Base-by-base conservation (phyloP, 2,888 invertebrate species). In the Brenthis daphne region DNA sequence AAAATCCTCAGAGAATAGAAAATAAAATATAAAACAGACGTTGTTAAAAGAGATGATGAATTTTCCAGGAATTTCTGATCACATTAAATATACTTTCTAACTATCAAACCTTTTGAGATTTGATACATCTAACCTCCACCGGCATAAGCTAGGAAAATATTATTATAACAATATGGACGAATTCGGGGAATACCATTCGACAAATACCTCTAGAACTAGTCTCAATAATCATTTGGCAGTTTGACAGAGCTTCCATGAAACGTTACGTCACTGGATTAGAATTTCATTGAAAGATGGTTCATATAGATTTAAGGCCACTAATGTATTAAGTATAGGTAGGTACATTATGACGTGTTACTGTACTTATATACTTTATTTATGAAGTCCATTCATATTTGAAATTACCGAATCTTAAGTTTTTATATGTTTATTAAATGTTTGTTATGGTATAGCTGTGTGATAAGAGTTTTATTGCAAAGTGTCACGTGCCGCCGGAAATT, bases 211-310 rank as follows among this genome's bases (percentile, higher is more conserved):
- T 50, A 51, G 1, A 43, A 65, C 68, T 64, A 55, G 50, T 57
- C 51, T 33, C 47, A 33, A n/a, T 53, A 43, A 63, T 69, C 48
- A 61, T 65, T 68, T 61, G 64, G 63, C 67, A 69, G 57, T 64
- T 53, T 20, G 33, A 53, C 61, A 50, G 6, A 16, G 48, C 48
- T 58, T 64, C 70, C 64, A 56, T 57, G 64, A 67, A 70, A 54
- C 14, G 53, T 70, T 64, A 65, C 65, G 72, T 72, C 72, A 72
- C 65, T 64, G 72, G 66, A 70, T 66, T 66, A 70, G 64, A 56
- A 70, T 72, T 72, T 68, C 70, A 68, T 67, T 66, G 68, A 70
- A 64, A 66, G 24, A 58, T 63, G 33, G 58, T 64, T 61, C 50
- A 48, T 37, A 16, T 61, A 61, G 13, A 51, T 51, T 51, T 51